Evolutionary conservation across 35 echinoderm and acorn worm genomes (phyloP).

Genomic region (Heliocidaris tuberculata): DNA sequence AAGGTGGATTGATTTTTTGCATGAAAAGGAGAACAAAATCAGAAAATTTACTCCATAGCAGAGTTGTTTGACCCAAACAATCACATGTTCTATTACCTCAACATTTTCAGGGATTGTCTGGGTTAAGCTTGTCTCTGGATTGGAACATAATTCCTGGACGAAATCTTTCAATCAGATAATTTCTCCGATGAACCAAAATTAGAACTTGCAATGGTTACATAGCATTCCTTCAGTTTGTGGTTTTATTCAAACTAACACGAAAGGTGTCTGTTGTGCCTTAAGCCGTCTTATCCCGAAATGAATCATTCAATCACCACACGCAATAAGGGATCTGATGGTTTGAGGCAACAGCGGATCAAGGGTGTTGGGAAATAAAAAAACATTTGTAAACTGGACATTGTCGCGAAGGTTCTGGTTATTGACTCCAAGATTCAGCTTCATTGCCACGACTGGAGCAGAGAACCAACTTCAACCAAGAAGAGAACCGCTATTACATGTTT

Average conservation of each 20-base stretch:
- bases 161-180: not conserved
- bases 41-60: not conserved
- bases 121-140: not conserved
- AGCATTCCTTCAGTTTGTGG: not conserved
- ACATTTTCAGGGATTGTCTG: constrained; percentile 20
- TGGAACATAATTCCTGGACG: not conserved
- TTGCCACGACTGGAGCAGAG: not conserved
- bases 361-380: not conserved
- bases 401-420: not conserved
- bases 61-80: constrained; percentile 34
- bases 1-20: not conserved
- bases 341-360: constrained; percentile 4
- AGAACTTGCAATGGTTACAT: constrained; percentile 32
- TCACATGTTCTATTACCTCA: constrained; percentile 20
- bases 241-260: constrained; percentile 29
- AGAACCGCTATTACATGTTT: not conserved
- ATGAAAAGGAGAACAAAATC: not conserved
- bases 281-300: constrained; percentile 38
- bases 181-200: not conserved
- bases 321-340: constrained; percentile 44
- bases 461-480: not conserved
- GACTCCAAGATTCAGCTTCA: not conserved
- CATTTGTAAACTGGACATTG: not conserved
- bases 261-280: constrained; percentile 36
- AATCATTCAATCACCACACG: not conserved